Base-by-base conservation (phyloP, 2,888 invertebrate genomes). In the Sturmia bella region DNA sequence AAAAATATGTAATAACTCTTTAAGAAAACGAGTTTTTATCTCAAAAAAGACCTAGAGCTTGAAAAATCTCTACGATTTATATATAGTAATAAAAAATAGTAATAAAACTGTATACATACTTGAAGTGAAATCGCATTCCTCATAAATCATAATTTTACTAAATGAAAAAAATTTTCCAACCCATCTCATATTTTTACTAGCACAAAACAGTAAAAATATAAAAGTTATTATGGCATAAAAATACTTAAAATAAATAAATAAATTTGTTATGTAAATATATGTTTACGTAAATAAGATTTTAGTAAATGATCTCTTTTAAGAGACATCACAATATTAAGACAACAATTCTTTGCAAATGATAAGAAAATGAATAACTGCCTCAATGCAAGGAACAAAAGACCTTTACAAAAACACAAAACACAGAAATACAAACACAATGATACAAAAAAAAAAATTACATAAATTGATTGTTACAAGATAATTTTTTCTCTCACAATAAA, bases 311-410 rank as follows among this genome's bases (percentile, higher is more conserved):
- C 19, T 45, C 41, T 50, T 59, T 3, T 27, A 24, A 11, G 3
- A 27, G 12, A 50, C 15, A 24, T 15, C n/a, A 68, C 43, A 73
- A 32, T 15, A 48, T 48, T 24, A 48, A 66, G 24, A 41, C 24
- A 75, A 43, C n/a, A 32, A 52, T 24, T 21, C 21, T 17, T 19
- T 75, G 6, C 37, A 27, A 21, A 50, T 7, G 66, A 59, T 68
- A 68, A 68, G 57, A 17, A 75, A 68, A 68, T 75, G 41, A 75
- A 68, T 59, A 68, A 48, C 57, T 59, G 52, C 43, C 41, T 41
- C 43, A 75, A 41, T 43, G 32, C 17, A 48, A 54, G 19, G 9
- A 39, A 37, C 2, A 54, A 21, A n/a, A 43, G 9, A 41, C 12
- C 27, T 3, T 39, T n/a, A 11, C 19, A 56, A 37, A 54, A 17